A percentile compares a stretch with the other conserved stretches of the same genome.
phyloP scores from a whole-genome alignment of 1,140 invertebrate species.

The Triops cancriformis region DNA sequence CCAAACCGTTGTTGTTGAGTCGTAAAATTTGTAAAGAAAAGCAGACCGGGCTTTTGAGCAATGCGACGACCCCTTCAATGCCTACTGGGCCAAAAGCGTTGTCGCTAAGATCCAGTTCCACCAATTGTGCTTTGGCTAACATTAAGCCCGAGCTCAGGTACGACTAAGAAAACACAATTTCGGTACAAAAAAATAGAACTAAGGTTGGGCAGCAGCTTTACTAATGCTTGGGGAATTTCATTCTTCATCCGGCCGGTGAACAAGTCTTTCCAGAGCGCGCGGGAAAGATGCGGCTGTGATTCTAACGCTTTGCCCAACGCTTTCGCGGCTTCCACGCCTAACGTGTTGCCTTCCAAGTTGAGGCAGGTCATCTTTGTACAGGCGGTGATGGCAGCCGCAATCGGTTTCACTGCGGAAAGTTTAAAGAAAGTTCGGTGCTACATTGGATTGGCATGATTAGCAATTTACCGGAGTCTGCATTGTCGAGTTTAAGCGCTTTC shows the following conservation, averaged over 20 bases:
- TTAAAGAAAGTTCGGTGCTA: conserved; percentile 13
- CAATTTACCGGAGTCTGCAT: conserved; percentile 53
- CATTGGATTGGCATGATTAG: conserved; percentile 16
- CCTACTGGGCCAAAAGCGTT: conserved; percentile 98
- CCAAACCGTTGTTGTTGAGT: conserved; percentile 92
- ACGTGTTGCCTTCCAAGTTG: conserved; percentile 83
- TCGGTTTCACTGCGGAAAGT: conserved; percentile 34
- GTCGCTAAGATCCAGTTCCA: conserved; percentile 88
- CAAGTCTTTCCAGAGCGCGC: conserved; percentile 89
- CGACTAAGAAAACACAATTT: conserved; percentile 46
- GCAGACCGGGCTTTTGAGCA: conserved; percentile 74
- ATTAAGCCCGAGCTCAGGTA: conserved; percentile 74
- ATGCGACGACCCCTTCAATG: conserved; percentile 73
- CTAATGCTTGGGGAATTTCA: conserved; percentile 86
- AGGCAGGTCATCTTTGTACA: conserved; percentile 42
- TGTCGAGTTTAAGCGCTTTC: conserved; percentile 55
- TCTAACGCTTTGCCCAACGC: conserved; percentile 71
- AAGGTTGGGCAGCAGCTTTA: conserved; percentile 39
- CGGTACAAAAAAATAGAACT: conserved; percentile 4
- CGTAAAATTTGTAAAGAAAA: conserved; percentile 70
- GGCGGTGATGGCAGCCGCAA: conserved; percentile 33
- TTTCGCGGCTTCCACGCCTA: conserved; percentile 78
- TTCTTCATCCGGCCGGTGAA: conserved; percentile 89
- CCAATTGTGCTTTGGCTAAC: conserved; percentile 61
- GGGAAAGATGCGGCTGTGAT: conserved; percentile 63